phyloP scores from a whole-genome alignment of 2,888 invertebrate genomes.

The Trichacis sp. region DNA sequence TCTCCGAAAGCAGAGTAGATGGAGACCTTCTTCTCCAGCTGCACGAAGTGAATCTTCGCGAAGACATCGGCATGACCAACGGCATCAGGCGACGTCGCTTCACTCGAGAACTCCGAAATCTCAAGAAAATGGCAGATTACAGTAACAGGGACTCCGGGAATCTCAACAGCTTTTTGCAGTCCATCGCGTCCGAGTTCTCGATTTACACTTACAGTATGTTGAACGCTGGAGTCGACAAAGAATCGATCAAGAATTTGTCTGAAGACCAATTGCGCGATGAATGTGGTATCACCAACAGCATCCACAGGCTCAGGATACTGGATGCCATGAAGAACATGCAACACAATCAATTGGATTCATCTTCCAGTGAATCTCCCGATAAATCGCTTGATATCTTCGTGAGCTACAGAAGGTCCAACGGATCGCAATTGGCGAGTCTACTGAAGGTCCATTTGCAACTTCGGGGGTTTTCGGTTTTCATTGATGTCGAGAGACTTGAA shows the following conservation, averaged over 20 bases:
- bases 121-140: constrained; percentile 97
- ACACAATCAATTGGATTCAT: constrained; percentile 59
- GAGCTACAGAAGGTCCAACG: constrained; percentile 96
- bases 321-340: constrained; percentile 81
- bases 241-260: constrained; percentile 84
- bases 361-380: constrained; percentile 78
- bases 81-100: constrained; percentile 94
- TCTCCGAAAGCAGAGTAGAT: constrained; percentile 93
- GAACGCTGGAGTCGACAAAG: constrained; percentile 93
- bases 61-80: constrained; percentile 93
- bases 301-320: constrained; percentile 91
- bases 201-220: constrained; percentile 98
- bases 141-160: constrained; percentile 93
- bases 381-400: constrained; percentile 97
- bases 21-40: constrained; percentile 94
- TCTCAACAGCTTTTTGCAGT: constrained; percentile 86
- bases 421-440: constrained; percentile 94
- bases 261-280: constrained; percentile 93
- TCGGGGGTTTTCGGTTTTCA: constrained; percentile 95
- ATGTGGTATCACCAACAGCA: constrained; percentile 93
- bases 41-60: constrained; percentile 90
- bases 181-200: constrained; percentile 89
- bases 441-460: constrained; percentile 97
- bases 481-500: constrained; percentile 96
- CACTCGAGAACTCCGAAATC: constrained; percentile 89